Evolutionary conservation across 2,888 invertebrate genomes (phyloP).

Genomic region (Campopleginae sp.): DNA sequence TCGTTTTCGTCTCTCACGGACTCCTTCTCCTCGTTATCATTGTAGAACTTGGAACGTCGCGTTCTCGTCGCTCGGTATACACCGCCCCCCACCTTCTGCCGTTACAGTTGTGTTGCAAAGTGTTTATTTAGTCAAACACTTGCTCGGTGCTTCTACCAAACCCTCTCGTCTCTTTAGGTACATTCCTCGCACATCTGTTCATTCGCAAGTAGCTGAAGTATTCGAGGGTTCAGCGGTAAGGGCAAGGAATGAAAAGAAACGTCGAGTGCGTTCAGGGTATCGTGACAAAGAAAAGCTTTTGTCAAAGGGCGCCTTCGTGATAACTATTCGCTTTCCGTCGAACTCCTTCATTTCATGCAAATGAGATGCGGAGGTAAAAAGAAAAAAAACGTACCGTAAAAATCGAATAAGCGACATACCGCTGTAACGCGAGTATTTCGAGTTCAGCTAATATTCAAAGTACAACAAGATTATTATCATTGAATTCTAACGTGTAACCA

Average conservation of each 20-base stretch:
- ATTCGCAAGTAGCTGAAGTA: conserved; percentile 47
- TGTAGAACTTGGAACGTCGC: conserved; percentile 55
- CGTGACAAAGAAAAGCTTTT: conserved; percentile 32
- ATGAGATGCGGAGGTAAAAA: not conserved
- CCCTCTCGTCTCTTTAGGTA: not conserved
- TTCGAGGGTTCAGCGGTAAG: conserved; percentile 37
- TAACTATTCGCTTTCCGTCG: conserved; percentile 16
- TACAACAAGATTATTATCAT: too few relatives aligned
- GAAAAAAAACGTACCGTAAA: not conserved
- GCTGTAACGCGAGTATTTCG: too few relatives aligned
- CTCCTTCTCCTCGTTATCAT: conserved; percentile 62
- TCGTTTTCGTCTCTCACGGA: conserved; percentile 58
- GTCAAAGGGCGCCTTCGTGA: conserved; percentile 47
- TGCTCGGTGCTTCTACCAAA: conserved; percentile 73
- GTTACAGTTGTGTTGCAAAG: conserved; percentile 62
- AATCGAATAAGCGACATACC: too few relatives aligned
- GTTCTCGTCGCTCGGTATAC: conserved; percentile 63
- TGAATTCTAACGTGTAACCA: too few relatives aligned
- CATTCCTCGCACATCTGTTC: conserved; percentile 56
- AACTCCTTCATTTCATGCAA: not conserved
- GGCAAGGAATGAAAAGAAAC: conserved; percentile 15
- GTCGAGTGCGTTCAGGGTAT: not conserved
- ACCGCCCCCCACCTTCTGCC: conserved; percentile 58
- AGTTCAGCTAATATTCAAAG: too few relatives aligned
- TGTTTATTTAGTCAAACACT: conserved; percentile 81